phyloP scores from a whole-genome alignment of 2,113 vertebrate species.

The Bucco capensis region DNA sequence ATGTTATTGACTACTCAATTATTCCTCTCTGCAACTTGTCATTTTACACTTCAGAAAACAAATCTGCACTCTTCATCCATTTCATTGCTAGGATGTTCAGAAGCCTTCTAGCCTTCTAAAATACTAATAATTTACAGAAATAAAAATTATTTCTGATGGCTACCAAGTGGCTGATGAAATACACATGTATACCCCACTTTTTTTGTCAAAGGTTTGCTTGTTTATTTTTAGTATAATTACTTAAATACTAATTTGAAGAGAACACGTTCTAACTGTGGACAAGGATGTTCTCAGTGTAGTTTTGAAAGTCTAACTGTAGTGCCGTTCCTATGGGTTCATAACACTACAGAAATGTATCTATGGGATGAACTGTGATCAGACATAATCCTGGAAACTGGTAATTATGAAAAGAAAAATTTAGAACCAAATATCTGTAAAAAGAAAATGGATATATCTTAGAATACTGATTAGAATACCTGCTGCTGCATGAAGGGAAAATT shows the following conservation, averaged over 20 bases:
- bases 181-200: not conserved
- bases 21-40: not conserved
- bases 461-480: not conserved
- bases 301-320: not conserved
- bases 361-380: not conserved
- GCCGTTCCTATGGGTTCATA: not conserved
- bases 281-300: not conserved
- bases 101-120: conserved; percentile 4
- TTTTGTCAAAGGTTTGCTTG: not conserved
- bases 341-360: not conserved
- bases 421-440: not conserved
- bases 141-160: conserved; percentile 4
- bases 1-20: not conserved
- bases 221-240: not conserved
- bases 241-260: not conserved
- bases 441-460: not conserved
- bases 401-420: not conserved
- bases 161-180: not conserved
- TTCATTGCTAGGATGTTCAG: not conserved
- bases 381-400: not conserved
- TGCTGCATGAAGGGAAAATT: not conserved
- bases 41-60: not conserved
- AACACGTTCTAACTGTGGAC: not conserved
- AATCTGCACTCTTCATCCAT: not conserved
- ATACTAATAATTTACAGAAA: not conserved